Conservation (phyloP, 2,113 vertebrate genomes). For the Elgaria multicarinata region DNA sequence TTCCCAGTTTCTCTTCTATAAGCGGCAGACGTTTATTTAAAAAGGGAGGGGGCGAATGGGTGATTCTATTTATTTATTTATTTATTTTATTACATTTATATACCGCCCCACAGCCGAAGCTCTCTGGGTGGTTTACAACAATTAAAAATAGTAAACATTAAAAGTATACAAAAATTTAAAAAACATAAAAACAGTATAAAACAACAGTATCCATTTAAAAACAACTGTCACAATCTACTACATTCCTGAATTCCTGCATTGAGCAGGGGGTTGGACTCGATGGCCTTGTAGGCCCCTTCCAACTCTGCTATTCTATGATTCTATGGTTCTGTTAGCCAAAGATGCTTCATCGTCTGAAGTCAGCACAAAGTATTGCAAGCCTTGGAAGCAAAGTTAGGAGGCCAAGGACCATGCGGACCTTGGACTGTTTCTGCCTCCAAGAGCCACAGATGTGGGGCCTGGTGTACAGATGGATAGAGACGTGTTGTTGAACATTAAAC, state of each 20-base stretch:
- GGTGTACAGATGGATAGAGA: constrained; percentile 56
- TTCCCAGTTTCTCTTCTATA: constrained; percentile 34
- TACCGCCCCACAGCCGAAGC: too few species aligned
- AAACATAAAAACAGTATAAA: too few species aligned
- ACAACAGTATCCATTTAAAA: too few species aligned
- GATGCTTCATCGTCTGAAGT: constrained; percentile 61
- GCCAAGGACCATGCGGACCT: constrained; percentile 71
- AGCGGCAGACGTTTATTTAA: background rate
- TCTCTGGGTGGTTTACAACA: too few species aligned
- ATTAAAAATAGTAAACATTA: too few species aligned
- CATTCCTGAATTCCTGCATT: too few species aligned
- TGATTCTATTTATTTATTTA: too few species aligned
- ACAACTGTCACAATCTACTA: constrained; percentile 39
- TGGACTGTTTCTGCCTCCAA: constrained; percentile 39
- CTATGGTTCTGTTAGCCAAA: constrained; percentile 65
- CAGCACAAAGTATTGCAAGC: constrained; percentile 66
- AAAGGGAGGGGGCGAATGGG: constrained; percentile 46
- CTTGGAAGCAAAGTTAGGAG: constrained; percentile 73
- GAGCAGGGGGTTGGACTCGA: too few species aligned
- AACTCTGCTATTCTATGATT: too few species aligned
- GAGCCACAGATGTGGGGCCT: constrained; percentile 43
- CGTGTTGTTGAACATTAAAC: constrained; percentile 54
- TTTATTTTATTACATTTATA: too few species aligned
- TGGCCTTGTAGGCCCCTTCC: too few species aligned
- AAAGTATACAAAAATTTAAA: too few species aligned